Conservation (phyloP, 2,888 invertebrate genomes). For the Drosophila nigritarsus region DNA sequence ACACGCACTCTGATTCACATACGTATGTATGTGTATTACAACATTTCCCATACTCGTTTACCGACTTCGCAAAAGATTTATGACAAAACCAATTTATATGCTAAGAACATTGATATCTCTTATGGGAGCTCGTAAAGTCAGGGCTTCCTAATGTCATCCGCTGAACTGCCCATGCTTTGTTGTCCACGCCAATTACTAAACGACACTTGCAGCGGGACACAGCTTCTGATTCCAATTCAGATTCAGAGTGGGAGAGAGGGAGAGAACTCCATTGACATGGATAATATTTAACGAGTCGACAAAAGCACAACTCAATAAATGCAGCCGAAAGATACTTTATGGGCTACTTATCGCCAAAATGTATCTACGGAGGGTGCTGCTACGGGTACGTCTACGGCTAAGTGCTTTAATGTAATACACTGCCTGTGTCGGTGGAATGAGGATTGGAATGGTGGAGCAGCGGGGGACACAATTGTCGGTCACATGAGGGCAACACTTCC, state of each 20-base stretch:
- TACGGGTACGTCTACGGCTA: conserved; percentile 14
- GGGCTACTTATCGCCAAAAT: conserved; percentile 63
- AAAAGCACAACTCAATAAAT: conserved; percentile 67
- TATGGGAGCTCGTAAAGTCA: conserved; percentile 37
- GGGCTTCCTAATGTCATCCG: conserved; percentile 41
- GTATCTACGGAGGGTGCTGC: conserved; percentile 45
- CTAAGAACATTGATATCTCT: conserved; percentile 50
- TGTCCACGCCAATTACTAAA: conserved; percentile 62
- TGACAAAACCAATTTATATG: conserved; percentile 57
- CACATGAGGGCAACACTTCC: conserved; percentile 58
- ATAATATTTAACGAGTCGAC: conserved; percentile 63
- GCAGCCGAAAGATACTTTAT: conserved; percentile 68
- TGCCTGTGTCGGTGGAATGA: background rate
- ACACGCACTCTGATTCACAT: conserved; percentile 4
- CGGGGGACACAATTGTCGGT: conserved; percentile 31
- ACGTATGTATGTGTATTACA: conserved; percentile 7
- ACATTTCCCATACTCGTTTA: conserved; percentile 53
- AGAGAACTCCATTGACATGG: conserved; percentile 43
- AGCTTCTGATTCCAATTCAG: conserved; percentile 15
- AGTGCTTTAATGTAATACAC: conserved; percentile 34
- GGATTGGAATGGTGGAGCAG: background rate
- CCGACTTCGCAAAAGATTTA: conserved; percentile 55
- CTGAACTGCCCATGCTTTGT: conserved; percentile 34
- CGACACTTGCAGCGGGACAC: conserved; percentile 28
- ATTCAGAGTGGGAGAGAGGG: background rate